Conservation (phyloP, 2,888 invertebrate species). For the Dasysyrphus albostriatus region DNA sequence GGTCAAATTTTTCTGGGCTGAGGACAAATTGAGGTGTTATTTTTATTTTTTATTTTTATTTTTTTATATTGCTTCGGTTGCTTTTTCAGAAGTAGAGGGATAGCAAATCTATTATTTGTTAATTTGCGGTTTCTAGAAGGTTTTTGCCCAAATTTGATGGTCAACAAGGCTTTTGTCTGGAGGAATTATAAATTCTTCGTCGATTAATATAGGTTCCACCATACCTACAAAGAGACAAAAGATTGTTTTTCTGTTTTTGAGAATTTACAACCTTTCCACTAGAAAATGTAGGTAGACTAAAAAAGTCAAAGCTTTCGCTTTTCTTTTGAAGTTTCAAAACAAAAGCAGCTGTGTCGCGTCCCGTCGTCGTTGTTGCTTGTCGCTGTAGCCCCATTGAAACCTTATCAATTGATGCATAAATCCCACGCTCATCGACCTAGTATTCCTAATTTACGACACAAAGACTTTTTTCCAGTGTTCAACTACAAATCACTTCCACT, state of each 20-base stretch:
- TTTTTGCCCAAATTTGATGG: conserved; percentile 16
- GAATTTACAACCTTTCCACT: neutral
- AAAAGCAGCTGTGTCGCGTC: conserved; percentile 13
- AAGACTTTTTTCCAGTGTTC: conserved; percentile 5
- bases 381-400: conserved; percentile 17
- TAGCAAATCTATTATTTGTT: neutral
- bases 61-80: neutral
- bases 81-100: neutral
- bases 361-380: neutral
- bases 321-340: conserved; percentile 19
- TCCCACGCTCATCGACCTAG: conserved; percentile 50
- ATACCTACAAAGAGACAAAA: conserved; percentile 6
- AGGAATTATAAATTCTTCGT: neutral
- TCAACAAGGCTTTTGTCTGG: neutral
- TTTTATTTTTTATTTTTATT: too few relatives aligned
- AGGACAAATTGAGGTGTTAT: neutral
- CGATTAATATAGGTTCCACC: neutral
- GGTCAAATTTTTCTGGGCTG: conserved; percentile 11
- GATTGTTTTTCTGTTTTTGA: neutral
- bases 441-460: conserved; percentile 37
- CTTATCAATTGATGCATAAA: conserved; percentile 47
- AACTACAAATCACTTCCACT: conserved; percentile 38
- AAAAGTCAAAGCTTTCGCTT: conserved; percentile 10
- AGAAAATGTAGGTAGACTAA: too few relatives aligned
- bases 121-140: conserved; percentile 3